Evolutionary conservation across 2,888 invertebrate genomes (phyloP), one percentile per base, ranked within the genome.

Genomic region (Tineola bisselliella): DNA sequence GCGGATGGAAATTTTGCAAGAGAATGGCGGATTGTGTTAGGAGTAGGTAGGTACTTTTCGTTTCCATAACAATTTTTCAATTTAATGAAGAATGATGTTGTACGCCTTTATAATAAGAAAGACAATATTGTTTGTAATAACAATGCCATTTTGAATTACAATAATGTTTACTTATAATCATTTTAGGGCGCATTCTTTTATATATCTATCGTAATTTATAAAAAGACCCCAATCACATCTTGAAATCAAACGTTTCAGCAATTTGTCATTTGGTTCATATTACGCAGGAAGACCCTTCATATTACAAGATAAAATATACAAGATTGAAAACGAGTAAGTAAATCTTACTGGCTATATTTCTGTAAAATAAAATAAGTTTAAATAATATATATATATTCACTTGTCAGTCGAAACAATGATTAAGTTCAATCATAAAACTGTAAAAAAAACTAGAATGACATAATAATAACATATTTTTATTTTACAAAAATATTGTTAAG

Each of bases 241-340:
- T 74, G 73, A 76, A 74, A 75, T 74, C 70, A 76, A 80, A 78
- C 76, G 79, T 77, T 79, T 73, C 74, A 76, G 74, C 79, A 79
- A 84, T 84, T 82, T 82, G 81, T 82, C 81, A 82, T 81, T 79
- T 77, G 77, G 81, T n/a, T n/a, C n/a, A 82, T 80, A 79, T 78
- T 75, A 75, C 75, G 73, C 73, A 77, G 76, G 76, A 76, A 75
- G 72, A 71, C 69, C 74, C 73, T 74, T 73, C 74, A 75, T 77
- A 79, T 79, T 75, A 76, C 76, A 71, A 72, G 80, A 79, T 81
- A 81, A 83, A 82, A 81, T 79, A 81, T 79, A 83, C 78, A 81
- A 17, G 30, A 19, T 25, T 81, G 77, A 83, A 84, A 80, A 80
- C n/a, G 72, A 67, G 62, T 67, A 65, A 79, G 81, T 77, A 77